Base-by-base conservation (phyloP, 2,888 invertebrate species). In the Eupithecia inturbata region DNA sequence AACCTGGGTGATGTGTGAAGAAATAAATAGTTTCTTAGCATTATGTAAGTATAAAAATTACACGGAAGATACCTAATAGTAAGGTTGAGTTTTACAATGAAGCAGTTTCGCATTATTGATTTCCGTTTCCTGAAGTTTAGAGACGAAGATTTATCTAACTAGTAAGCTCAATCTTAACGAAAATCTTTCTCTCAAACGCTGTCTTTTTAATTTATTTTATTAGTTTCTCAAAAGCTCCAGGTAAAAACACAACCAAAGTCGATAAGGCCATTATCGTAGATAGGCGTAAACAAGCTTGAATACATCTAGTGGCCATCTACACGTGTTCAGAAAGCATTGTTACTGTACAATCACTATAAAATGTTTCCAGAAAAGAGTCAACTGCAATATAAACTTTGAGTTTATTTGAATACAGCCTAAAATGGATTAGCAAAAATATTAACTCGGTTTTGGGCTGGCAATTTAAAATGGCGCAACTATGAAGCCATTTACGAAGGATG, bases 281-380 rank as follows among this genome's bases (percentile, higher is more conserved):
- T 86, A 84, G 82, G 86, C 84, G 82, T 88, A 91, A 91, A 92
- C 89, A 91, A 88, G 84, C 84, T 84, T 84, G 80, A 87, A 89
- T 89, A 83, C 87, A 84, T 89, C 89, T 91, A 91, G 90, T 92
- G 92, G 92, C 91, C 88, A 89, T 89, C 91, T 87, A 94, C 94
- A 94, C 92, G 92, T 93, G 93, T 92, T 89, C 89, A 82, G 79
- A 85, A 81, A 85, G 85, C 82, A 82, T 85, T 84, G 79, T 82
- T 75, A 79, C 41, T 62, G 36, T 41, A 67, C 33, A 62, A 53
- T 70, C 9, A 26, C 9, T 41, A 69, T 76, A 69, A 73, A 77
- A 76, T 68, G 71, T 41, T 72, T 57, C 28, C 28, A n/a, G 1
- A 28, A 14, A 16, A 26, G 5, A 7, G 7, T 6, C 1, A 7